A percentile compares a stretch with the other conserved stretches of the same genome.
Evolutionary conservation across 1,140 invertebrate species (phyloP).

Genomic region (Uloborus diversus): DNA sequence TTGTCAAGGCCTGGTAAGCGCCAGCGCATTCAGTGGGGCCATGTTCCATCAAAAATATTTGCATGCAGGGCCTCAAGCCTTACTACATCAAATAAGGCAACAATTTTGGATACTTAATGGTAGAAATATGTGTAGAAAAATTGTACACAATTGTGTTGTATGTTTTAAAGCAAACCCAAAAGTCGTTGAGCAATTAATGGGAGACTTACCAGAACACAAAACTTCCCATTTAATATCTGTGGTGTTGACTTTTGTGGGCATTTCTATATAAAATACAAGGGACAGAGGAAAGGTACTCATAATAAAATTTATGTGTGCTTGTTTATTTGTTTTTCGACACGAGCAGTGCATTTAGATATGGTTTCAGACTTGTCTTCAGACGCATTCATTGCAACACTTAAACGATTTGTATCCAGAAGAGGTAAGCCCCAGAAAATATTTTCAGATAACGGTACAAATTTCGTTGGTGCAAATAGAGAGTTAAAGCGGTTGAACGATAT

Average conservation of each 20-base stretch:
- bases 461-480: background rate
- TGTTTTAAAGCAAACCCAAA: too few relatives aligned
- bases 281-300: background rate
- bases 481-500: background rate
- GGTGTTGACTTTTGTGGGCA: slow-evolving; percentile 18
- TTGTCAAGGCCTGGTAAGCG: too few relatives aligned
- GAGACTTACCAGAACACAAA: too few relatives aligned
- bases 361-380: background rate
- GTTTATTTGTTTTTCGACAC: background rate
- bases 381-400: background rate
- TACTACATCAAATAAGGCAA: too few relatives aligned
- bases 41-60: too few relatives aligned
- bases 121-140: too few relatives aligned
- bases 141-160: too few relatives aligned
- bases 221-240: background rate
- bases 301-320: background rate
- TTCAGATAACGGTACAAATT: background rate
- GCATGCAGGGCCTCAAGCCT: too few relatives aligned
- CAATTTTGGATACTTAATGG: too few relatives aligned
- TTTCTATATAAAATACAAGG: slow-evolving; percentile 7
- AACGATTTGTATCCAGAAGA: background rate
- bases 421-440: background rate
- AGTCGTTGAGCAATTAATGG: too few relatives aligned
- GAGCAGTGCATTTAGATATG: background rate
- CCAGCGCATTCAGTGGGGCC: too few relatives aligned